These are phyloP conservation scores for Polypterus bichir DNA, from an alignment of 2,113 vertebrate genomes.

Conservation along the genomic window DNA sequence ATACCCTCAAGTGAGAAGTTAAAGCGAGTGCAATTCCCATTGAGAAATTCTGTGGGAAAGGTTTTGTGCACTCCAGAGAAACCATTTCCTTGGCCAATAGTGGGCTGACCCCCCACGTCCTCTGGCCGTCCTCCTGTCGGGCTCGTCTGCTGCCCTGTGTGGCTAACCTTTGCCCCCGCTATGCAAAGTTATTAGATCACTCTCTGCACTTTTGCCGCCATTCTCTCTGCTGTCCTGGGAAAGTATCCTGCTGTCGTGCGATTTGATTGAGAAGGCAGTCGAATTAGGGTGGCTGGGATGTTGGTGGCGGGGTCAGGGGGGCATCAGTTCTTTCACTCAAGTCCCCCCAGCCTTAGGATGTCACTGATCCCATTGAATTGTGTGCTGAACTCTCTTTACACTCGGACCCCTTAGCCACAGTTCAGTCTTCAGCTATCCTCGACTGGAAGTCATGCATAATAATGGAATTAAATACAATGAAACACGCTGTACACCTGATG, in stretches of 20 bases:
- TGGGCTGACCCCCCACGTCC: neutral
- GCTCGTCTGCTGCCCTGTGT: conserved; percentile 34
- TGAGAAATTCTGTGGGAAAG: too few species aligned
- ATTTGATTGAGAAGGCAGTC: conserved; percentile 16
- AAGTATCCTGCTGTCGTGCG: conserved; percentile 44
- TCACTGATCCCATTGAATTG: conserved; percentile 25
- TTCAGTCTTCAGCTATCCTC: too few species aligned
- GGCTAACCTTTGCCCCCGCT: conserved; percentile 49
- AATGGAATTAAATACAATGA: too few species aligned
- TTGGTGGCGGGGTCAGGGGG: conserved; percentile 27
- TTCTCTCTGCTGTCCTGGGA: conserved; percentile 48
- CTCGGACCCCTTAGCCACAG: too few species aligned
- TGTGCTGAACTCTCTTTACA: too few species aligned
- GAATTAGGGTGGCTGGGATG: conserved; percentile 30
- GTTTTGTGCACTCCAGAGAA: neutral
- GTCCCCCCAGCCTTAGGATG: conserved; percentile 28
- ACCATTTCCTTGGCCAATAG: conserved; percentile 2
- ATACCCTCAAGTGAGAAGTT: too few species aligned
- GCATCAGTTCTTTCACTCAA: conserved; percentile 38
- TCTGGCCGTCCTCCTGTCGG: neutral
- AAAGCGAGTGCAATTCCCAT: too few species aligned
- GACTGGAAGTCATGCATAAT: too few species aligned
- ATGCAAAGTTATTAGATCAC: conserved; percentile 52
- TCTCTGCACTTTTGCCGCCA: conserved; percentile 49
- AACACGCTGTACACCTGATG: too few species aligned